A percentile compares a stretch with the other conserved stretches of the same genome.
Conservation (phyloP, 2,113 vertebrate species). For the Macrotis lagotis region DNA sequence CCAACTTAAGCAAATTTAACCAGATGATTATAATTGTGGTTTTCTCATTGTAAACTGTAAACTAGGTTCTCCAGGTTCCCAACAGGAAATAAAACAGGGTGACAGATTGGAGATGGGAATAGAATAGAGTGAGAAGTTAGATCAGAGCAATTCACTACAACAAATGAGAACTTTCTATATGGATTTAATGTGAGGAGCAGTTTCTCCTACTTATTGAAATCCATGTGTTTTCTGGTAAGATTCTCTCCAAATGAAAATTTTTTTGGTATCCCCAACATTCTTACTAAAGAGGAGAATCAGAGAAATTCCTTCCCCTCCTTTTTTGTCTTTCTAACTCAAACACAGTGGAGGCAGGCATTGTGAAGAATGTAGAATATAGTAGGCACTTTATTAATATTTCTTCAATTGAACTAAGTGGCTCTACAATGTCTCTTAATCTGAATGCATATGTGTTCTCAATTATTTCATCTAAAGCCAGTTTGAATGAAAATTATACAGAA, state of each 20-base stretch:
- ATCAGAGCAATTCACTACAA: background rate
- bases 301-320: background rate
- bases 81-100: background rate
- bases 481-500: background rate
- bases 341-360: background rate
- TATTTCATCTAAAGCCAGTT: background rate
- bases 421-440: background rate
- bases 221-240: background rate
- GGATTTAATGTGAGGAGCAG: background rate
- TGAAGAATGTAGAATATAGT: background rate
- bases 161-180: background rate
- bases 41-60: background rate
- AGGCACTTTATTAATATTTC: background rate
- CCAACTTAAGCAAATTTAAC: background rate
- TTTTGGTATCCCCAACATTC: background rate
- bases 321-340: background rate
- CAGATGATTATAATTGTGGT: background rate
- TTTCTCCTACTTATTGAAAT: background rate
- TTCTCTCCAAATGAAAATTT: background rate
- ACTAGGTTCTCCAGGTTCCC: background rate
- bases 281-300: background rate
- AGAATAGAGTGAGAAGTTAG: background rate
- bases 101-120: background rate
- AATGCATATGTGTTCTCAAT: background rate
- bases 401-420: background rate